Base-by-base conservation (phyloP, 92 coral and sea anemone genomes). In the Chrysogorgia sp. region DNA sequence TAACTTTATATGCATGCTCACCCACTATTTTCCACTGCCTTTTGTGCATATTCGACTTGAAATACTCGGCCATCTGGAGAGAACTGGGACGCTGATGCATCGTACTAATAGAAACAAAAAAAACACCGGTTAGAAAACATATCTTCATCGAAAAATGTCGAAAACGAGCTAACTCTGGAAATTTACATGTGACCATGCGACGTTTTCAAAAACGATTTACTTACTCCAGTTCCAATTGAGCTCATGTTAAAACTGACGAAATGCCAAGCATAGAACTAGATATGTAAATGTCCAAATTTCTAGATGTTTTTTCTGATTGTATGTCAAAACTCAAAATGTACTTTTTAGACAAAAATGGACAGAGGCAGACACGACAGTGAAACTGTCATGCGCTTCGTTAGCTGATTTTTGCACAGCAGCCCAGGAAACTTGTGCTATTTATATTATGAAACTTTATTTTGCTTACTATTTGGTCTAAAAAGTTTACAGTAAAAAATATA, bases 181-280 rank as follows among this genome's bases (percentile, higher is more conserved):
- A 34, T 43, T 69, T 0, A 24, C 47, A 13, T 37, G 63, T 50
- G 57, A 21, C 9, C 68, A 57, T 41, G 41, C 41, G 43, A 30
- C 37, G 5, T 17, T 5, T 52, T 52, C 59, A 23, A 24, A 29
- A 40, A 28, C 43, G n/a, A 20, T 50, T n/a, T 71, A 62, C 98
- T 87, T 75, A 94, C 98, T 89, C 98, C 98, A 31, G 98, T 91
- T 34, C 98, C 98, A n/a, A 94, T 94, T 20, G 98, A 94, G 84
- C 98, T 94, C 98, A 94, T 94, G 71, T 17, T 75, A 23, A 26
- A 69, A n/a, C 29, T 50, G 19, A 22, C 14, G 19, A 7, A 1
- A 22, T 37, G 41, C 14, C 26, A 6, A 35, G 19, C 0, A 37
- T 22, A 23, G 32, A 20, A 45, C 21, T 2, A 53, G 1, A 21